A percentile compares a stretch with the other conserved stretches of the same genome.
These are phyloP conservation scores for Anabas testudineus DNA, from an alignment of 2,797 vertebrate species.

Conservation along the genomic window DNA sequence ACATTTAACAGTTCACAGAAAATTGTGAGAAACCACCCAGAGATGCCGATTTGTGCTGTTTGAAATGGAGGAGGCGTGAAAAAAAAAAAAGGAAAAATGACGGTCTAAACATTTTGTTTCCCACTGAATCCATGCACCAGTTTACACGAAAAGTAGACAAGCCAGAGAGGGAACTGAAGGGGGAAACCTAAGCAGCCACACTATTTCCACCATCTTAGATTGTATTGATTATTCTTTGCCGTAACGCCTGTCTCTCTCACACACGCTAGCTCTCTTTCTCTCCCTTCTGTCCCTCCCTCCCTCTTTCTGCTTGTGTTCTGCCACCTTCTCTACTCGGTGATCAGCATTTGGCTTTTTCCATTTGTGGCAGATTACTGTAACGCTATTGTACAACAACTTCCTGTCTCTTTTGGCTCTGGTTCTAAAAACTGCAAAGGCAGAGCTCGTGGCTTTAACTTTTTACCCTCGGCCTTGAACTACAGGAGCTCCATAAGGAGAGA, in stretches of 20 bases:
- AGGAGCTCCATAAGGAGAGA: slow-evolving; percentile 65
- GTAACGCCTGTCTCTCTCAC: slow-evolving; percentile 60
- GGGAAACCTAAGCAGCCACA: slow-evolving; percentile 45
- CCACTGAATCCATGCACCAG: slow-evolving; percentile 6
- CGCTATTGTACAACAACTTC: slow-evolving; percentile 89
- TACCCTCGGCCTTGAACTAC: slow-evolving; percentile 69
- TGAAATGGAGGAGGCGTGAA: slow-evolving; percentile 16
- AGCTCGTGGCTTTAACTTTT: slow-evolving; percentile 74
- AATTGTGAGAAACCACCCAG: slow-evolving; percentile 8
- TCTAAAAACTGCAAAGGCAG: slow-evolving; percentile 76
- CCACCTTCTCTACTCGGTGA: slow-evolving; percentile 77
- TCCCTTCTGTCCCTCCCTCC: slow-evolving; percentile 61
- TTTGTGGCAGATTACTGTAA: slow-evolving; percentile 90
- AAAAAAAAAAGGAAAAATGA: slow-evolving; percentile 7
- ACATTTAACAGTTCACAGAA: slow-evolving; percentile 54
- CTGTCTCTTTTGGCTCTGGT: slow-evolving; percentile 81
- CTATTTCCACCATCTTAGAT: slow-evolving; percentile 79
- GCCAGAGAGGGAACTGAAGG: slow-evolving; percentile 16
- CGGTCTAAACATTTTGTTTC: background rate
- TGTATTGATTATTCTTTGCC: slow-evolving; percentile 76
- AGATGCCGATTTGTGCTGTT: slow-evolving; percentile 40
- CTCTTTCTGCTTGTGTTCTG: slow-evolving; percentile 65
- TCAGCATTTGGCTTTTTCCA: slow-evolving; percentile 87
- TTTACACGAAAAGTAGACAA: slow-evolving; percentile 23
- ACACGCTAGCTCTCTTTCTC: slow-evolving; percentile 57